Conservation (phyloP, 2,888 invertebrate species). For the Agrenia bidenticulata region DNA sequence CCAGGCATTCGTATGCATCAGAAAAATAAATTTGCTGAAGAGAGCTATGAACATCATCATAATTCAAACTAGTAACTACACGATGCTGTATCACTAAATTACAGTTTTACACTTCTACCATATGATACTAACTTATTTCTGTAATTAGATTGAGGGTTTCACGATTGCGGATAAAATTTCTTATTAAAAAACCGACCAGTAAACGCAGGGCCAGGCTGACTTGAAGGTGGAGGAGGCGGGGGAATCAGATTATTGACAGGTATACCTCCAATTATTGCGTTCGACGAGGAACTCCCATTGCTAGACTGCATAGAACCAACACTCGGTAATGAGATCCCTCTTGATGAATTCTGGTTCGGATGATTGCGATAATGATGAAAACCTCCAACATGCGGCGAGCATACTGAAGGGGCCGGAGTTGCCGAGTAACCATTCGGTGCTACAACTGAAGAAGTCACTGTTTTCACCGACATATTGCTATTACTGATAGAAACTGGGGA, state of each 20-base stretch:
- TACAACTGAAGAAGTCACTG: not conserved
- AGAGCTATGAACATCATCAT: no score
- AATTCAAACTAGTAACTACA: no score
- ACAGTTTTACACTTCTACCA: no score
- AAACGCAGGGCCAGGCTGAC: slow-evolving; percentile 30
- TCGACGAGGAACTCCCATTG: slow-evolving; percentile 10
- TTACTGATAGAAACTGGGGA: not conserved
- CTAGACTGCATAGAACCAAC: not conserved
- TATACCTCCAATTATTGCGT: slow-evolving; percentile 43
- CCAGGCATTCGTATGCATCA: slow-evolving; percentile 1
- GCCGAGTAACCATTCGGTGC: slow-evolving; percentile 27
- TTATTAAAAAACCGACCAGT: slow-evolving; percentile 34
- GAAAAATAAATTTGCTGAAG: slow-evolving; percentile 2
- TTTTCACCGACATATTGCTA: slow-evolving; percentile 16
- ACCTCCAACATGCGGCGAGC: not conserved
- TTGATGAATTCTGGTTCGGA: slow-evolving; percentile 14
- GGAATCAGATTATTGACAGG: slow-evolving; percentile 43
- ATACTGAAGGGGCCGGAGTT: slow-evolving; percentile 1
- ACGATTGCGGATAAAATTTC: slow-evolving; percentile 30
- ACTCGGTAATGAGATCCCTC: slow-evolving; percentile 7
- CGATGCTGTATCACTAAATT: no score
- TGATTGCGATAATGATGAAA: slow-evolving; percentile 12
- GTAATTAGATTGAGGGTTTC: not conserved
- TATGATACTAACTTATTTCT: no score
- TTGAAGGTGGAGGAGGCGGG: slow-evolving; percentile 43